A percentile compares a stretch with the other conserved stretches of the same genome.
Evolutionary conservation across 2,888 invertebrate genomes (phyloP).

Genomic region (Lypha dubia): DNA sequence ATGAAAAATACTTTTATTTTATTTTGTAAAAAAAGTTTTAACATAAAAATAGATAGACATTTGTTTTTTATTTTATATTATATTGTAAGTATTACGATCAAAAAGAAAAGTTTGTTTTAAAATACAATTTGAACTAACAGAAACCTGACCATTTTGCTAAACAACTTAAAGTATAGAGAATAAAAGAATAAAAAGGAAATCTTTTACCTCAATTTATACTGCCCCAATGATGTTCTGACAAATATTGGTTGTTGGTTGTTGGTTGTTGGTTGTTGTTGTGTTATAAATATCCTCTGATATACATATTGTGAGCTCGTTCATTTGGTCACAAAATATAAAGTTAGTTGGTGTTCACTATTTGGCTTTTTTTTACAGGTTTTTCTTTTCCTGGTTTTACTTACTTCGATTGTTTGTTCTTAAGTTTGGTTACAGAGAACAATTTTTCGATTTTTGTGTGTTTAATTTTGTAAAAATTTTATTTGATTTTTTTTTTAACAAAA

Average conservation of each 20-base stretch:
- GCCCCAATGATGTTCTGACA: slow-evolving; percentile 44
- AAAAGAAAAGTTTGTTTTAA: slow-evolving; percentile 38
- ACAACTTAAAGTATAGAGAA: slow-evolving; percentile 36
- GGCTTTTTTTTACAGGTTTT: slow-evolving; percentile 4
- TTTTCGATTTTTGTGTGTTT: slow-evolving; percentile 11
- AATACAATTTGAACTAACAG: slow-evolving; percentile 41
- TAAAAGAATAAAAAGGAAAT: slow-evolving; percentile 12
- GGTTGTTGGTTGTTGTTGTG: neutral
- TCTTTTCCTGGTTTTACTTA: neutral
- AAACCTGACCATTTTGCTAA: slow-evolving; percentile 57
- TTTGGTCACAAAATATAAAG: slow-evolving; percentile 49
- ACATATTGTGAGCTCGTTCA: slow-evolving; percentile 1
- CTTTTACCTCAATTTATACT: slow-evolving; percentile 38
- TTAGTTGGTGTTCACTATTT: slow-evolving; percentile 10
- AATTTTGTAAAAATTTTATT: slow-evolving; percentile 29
- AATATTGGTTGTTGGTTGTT: slow-evolving; percentile 49
- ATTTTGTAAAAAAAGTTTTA: slow-evolving; percentile 29
- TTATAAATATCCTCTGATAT: neutral
- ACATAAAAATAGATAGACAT: slow-evolving; percentile 44
- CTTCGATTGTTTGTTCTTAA: slow-evolving; percentile 5
- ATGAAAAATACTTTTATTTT: slow-evolving; percentile 43
- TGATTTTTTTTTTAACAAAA: slow-evolving; percentile 5
- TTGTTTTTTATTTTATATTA: slow-evolving; percentile 13
- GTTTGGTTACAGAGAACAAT: slow-evolving; percentile 32
- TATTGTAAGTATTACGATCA: slow-evolving; percentile 15